A percentile compares a stretch with the other conserved stretches of the same genome.
These are phyloP conservation scores for Aldabrachelys gigantea DNA, from an alignment of 2,113 vertebrate genomes.

Conservation along the genomic window DNA sequence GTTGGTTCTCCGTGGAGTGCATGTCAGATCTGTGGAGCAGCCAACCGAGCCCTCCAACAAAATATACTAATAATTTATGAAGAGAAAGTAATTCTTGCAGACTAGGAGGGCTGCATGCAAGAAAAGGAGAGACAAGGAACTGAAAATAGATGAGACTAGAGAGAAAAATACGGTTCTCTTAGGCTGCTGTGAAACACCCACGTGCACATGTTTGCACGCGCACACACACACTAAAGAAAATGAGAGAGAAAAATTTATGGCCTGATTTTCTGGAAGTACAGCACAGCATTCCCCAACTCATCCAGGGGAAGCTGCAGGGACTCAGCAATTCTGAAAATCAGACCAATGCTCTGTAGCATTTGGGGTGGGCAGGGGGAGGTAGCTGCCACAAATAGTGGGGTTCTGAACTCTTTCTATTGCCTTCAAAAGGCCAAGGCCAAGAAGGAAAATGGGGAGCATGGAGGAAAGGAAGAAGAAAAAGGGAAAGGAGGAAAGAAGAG, in stretches of 20 bases:
- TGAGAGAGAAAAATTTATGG: not conserved
- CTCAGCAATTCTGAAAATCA: not conserved
- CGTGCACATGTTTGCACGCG: not conserved
- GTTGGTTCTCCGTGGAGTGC: not conserved
- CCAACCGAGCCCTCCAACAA: not conserved
- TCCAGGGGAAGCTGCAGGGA: not conserved
- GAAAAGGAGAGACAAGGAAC: not conserved
- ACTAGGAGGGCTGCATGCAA: fast-evolving
- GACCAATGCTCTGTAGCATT: not conserved
- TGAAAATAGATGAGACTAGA: not conserved
- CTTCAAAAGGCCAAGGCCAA: not conserved
- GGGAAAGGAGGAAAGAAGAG: not conserved
- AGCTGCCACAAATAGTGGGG: not conserved
- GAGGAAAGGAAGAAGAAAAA: not conserved
- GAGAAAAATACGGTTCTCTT: not conserved
- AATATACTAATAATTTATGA: not conserved
- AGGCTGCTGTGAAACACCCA: not conserved
- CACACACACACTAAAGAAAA: not conserved
- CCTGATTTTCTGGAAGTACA: not conserved
- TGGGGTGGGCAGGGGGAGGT: not conserved
- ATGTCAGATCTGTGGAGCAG: fast-evolving
- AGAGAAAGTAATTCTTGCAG: not conserved
- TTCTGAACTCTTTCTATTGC: not conserved
- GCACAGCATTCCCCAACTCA: not conserved
- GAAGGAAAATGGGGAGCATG: not conserved